Evolutionary conservation across 37 sponge, comb jelly and placozoan species (phyloP).

Genomic region (Halichondria panicea): DNA sequence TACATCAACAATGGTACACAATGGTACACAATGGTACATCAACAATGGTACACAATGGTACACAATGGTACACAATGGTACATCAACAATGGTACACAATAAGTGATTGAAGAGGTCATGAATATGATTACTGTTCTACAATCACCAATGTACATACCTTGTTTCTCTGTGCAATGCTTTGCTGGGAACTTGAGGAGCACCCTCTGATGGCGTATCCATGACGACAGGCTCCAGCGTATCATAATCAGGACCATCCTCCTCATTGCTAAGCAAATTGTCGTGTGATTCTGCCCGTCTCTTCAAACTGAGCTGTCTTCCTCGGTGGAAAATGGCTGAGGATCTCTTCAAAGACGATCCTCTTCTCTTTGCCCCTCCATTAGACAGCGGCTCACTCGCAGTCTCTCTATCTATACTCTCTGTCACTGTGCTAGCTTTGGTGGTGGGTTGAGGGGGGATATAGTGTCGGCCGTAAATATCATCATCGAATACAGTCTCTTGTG

Average conservation of each 20-base stretch:
- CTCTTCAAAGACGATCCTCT: neutral
- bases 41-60: no score
- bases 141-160: no score
- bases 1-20: no score
- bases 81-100: no score
- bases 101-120: no score
- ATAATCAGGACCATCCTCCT: neutral
- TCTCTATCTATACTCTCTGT: neutral
- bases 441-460: slow-evolving; percentile 11
- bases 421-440: neutral
- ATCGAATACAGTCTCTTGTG: slow-evolving; percentile 31
- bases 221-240: no score
- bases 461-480: slow-evolving; percentile 15
- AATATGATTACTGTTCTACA: no score
- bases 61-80: no score
- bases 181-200: no score
- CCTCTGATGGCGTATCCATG: no score
- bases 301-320: neutral
- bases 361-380: neutral
- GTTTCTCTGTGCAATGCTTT: no score
- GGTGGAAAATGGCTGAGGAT: neutral
- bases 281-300: slow-evolving; percentile 9
- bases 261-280: neutral
- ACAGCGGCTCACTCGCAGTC: neutral
- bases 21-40: no score